Percentiles rank a stretch among this genome's conserved stretches.
phyloP scores from a whole-genome alignment of 2,797 vertebrate species.

The Amblyopsis hoosieri region DNA sequence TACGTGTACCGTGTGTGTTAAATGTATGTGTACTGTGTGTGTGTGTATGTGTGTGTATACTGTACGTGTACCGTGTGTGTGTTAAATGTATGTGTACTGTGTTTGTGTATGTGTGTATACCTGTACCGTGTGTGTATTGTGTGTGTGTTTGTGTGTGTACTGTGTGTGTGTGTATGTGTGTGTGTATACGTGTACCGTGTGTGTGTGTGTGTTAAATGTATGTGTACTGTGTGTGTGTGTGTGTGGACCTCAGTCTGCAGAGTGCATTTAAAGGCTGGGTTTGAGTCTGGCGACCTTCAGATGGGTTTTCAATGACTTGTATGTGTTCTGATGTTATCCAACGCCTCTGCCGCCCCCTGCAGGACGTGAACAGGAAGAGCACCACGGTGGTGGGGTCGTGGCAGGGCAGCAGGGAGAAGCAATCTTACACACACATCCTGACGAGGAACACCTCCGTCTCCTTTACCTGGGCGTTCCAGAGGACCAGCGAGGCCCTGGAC shows the following conservation, averaged over 20 bases:
- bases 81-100: too few species aligned
- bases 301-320: not conserved
- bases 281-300: too few species aligned
- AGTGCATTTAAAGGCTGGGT: not conserved
- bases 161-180: too few species aligned
- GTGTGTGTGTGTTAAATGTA: too few species aligned
- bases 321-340: not conserved
- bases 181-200: not conserved
- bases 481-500: slow-evolving; percentile 87
- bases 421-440: slow-evolving; percentile 89
- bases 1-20: not conserved
- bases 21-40: too few species aligned
- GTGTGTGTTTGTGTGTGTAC: not conserved
- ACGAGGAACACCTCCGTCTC: slow-evolving; percentile 90
- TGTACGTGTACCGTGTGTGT: not conserved
- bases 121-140: not conserved
- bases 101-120: not conserved
- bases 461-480: slow-evolving; percentile 97
- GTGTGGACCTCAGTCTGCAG: not conserved
- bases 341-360: slow-evolving; percentile 31
- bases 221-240: not conserved
- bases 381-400: slow-evolving; percentile 97
- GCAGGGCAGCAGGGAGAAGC: slow-evolving; percentile 90
- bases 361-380: slow-evolving; percentile 94
- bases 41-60: too few species aligned